Percentiles rank a stretch among this genome's conserved stretches.
These are phyloP conservation scores for Trichosurus vulpecula DNA, from an alignment of 2,797 vertebrate species.

Conservation along the genomic window DNA sequence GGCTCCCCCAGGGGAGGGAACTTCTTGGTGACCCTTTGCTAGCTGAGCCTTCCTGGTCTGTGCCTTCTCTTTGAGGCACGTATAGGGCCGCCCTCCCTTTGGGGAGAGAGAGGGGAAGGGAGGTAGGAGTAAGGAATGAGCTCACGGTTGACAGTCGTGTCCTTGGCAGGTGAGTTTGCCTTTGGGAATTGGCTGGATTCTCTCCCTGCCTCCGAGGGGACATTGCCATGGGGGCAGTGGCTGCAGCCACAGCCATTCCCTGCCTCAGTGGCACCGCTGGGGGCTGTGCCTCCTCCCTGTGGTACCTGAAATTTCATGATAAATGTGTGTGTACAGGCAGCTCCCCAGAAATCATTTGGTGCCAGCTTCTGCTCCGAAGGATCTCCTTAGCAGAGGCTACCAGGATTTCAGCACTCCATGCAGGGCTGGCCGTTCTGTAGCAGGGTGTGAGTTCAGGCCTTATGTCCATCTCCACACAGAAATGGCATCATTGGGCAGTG, in stretches of 20 bases:
- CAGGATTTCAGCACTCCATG: conserved; percentile 33
- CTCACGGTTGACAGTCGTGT: conserved; percentile 16
- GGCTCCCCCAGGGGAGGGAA: neutral
- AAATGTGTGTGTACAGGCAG: conserved; percentile 26
- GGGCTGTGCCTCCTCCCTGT: neutral
- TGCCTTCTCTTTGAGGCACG: neutral
- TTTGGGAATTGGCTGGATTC: conserved; percentile 23
- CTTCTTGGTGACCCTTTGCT: neutral
- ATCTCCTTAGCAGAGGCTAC: conserved; percentile 60
- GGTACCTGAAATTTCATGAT: conserved; percentile 9
- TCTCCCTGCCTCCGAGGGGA: neutral
- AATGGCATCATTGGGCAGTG: neutral
- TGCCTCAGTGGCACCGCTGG: conserved; percentile 4
- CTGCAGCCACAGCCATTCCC: neutral
- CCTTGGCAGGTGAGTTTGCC: neutral
- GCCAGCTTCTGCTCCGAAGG: conserved; percentile 56
- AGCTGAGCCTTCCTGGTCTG: neutral
- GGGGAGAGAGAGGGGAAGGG: neutral
- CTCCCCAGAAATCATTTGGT: conserved; percentile 63
- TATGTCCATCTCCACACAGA: neutral
- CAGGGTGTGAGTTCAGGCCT: neutral
- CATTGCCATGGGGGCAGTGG: neutral
- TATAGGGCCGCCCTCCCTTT: neutral
- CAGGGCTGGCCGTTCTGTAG: neutral
- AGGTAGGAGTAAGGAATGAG: conserved; percentile 9